Evolutionary conservation across 2,113 vertebrate species (phyloP), one percentile per base, ranked within the genome.

Genomic region (Tachycineta bicolor): DNA sequence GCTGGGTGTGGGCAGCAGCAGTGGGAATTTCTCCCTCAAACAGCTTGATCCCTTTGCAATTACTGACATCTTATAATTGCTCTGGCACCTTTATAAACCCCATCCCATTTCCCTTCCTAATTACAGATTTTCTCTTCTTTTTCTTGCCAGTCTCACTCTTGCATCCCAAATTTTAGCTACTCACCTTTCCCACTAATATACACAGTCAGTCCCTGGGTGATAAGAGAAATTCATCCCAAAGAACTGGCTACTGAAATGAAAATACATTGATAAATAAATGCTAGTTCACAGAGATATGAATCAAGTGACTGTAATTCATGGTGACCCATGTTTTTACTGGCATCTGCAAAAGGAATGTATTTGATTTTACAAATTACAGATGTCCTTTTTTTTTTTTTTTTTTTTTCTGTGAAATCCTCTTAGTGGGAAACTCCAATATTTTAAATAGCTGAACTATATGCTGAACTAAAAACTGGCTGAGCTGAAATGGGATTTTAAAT

Each of bases 401-500:
- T 70, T 80, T 49, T 67, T 41, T 79, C 60, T 76, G 4, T 91
- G 24, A 83, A 90, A 89, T 70, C 16, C 47, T 95, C 77, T 70
- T 68, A 79, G 64, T 93, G 77, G 49, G 74, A 86, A 85, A 65
- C 43, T 69, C 62, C 33, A 41, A 4, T 68, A 68, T 74, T 93
- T 96, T 74, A 80, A 96, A 68, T 43, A 83, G 59, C 65, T 81
- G 44, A 82, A 43, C 31, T 50, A 69, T 49, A 60, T 55, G 55
- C 71, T 89, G 68, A 73, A 83, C 80, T 84, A 63, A 85, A 50
- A 82, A 14, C 59, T 92, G 69, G 11, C 50, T 79, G 29, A 56
- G 64, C 90, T 90, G 64, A 87, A 89, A 93, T 56, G 49, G 11
- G 81, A 89, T 90, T 96, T 96, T 94, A 80, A 91, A 95, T 83